Conservation (phyloP, 1,140 invertebrate species). For the Drosophila sp. region DNA sequence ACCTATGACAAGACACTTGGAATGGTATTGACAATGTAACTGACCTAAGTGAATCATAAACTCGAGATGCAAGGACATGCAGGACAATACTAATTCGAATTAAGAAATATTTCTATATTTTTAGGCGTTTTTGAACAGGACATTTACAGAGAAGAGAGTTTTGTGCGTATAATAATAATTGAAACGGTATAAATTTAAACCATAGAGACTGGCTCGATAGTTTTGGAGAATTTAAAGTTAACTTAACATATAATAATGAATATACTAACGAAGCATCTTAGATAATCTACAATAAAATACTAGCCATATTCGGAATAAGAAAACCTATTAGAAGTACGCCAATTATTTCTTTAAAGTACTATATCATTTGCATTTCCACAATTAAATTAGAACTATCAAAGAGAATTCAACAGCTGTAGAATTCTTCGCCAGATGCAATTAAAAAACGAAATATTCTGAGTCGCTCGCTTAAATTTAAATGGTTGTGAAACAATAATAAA, state of each 20-base stretch:
- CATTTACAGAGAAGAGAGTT: conserved; percentile 25
- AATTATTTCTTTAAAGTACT: conserved; percentile 36
- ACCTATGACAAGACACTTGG: conserved; percentile 50
- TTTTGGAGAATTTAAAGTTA: background rate
- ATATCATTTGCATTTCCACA: conserved; percentile 59
- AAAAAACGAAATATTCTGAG: conserved; percentile 48
- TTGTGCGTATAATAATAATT: conserved; percentile 10
- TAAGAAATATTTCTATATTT: conserved; percentile 34
- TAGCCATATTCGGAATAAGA: conserved; percentile 13
- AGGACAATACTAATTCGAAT: conserved; percentile 40
- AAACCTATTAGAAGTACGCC: conserved; percentile 26
- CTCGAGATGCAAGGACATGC: conserved; percentile 4
- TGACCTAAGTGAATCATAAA: conserved; percentile 51
- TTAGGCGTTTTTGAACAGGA: conserved; percentile 19
- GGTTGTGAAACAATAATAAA: conserved; percentile 70
- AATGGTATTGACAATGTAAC: conserved; percentile 21
- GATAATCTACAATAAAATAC: background rate
- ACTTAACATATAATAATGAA: conserved; percentile 10
- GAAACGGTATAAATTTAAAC: background rate
- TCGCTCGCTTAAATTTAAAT: conserved; percentile 83
- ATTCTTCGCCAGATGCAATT: conserved; percentile 17
- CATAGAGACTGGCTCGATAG: conserved; percentile 21
- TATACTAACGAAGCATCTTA: background rate
- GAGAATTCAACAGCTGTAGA: background rate
- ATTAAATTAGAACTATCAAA: conserved; percentile 2